phyloP scores from a whole-genome alignment of 2,797 vertebrate species.

The Cyclura pinguis region DNA sequence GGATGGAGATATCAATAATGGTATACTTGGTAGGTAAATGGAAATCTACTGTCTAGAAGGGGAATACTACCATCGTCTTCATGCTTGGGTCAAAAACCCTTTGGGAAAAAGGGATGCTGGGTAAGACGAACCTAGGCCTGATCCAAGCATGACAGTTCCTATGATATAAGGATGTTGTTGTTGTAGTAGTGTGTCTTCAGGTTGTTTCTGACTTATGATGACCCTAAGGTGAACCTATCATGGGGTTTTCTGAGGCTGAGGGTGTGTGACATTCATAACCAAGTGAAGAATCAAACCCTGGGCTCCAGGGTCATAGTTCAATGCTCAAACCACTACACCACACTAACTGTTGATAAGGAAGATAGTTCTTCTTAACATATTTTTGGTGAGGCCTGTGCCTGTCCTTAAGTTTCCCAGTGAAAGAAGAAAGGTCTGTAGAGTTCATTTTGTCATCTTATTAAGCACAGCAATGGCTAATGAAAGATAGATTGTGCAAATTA shows the following conservation, averaged over 20 bases:
- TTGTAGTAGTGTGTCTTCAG: no score
- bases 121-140: background rate
- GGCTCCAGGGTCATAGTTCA: no score
- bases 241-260: no score
- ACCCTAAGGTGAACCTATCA: no score
- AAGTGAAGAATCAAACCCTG: no score
- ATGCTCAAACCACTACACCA: no score
- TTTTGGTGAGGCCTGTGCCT: background rate
- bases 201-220: no score
- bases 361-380: constrained; percentile 5
- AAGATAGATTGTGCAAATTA: constrained; percentile 52
- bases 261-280: no score
- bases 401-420: constrained; percentile 24
- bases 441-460: constrained; percentile 20
- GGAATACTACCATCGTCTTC: background rate
- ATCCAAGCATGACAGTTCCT: background rate
- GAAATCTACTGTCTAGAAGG: background rate
- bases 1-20: no score
- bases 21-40: background rate
- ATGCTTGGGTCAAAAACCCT: background rate
- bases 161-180: no score
- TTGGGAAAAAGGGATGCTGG: background rate
- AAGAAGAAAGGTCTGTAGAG: constrained; percentile 24
- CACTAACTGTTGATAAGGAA: background rate
- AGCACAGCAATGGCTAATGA: constrained; percentile 46